Base-by-base conservation (phyloP, 1,140 invertebrate genomes). In the Heliothis subflexa region DNA sequence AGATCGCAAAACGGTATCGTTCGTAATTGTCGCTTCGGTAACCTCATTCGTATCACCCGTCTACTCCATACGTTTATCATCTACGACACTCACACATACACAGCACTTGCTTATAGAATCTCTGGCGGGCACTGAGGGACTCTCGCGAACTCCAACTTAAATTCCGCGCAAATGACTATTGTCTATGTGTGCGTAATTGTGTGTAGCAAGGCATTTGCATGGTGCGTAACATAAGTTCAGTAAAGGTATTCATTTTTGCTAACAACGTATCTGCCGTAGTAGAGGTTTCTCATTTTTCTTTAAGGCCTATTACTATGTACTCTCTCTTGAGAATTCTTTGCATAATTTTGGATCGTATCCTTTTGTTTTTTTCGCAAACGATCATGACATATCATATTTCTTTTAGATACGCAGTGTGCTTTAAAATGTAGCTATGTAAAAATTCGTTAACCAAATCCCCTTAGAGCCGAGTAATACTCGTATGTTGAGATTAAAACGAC, bases 311-410 rank as follows among this genome's bases (percentile, higher is more conserved):
- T 40, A 5, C 33, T 13, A 21, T 52, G 50, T 71, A 71, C 14
- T 16, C 50, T 55, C 68, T 52, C 50, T n/a, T 71, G 49, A 55
- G 68, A 16, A 55, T 71, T 71, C 33, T 71, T 71, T 54, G 54
- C 68, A 71, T 71, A 62, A 14, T 40, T 61, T 71, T 71, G 50
- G 50, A 52, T 49, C 68, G n/a, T 33, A 54, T 55, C 50, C 52
- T 40, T 71, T 71, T 54, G 49, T 16, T 54, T 55, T n/a, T 55
- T 71, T 71, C 21, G 14, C 33, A 71, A 71, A 71, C 50, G 50
- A 55, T 71, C 55, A 71, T 71, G 54, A 52, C 68, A 52, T 71
- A 71, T 71, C 49, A 71, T 71, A 71, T 71, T 71, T 71, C 68
- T 71, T 71, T 71, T 33, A 71, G 68, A 71, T 55, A 71, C 54